Base-by-base conservation (phyloP, 2,113 vertebrate species). In the Calidris pygmaea region DNA sequence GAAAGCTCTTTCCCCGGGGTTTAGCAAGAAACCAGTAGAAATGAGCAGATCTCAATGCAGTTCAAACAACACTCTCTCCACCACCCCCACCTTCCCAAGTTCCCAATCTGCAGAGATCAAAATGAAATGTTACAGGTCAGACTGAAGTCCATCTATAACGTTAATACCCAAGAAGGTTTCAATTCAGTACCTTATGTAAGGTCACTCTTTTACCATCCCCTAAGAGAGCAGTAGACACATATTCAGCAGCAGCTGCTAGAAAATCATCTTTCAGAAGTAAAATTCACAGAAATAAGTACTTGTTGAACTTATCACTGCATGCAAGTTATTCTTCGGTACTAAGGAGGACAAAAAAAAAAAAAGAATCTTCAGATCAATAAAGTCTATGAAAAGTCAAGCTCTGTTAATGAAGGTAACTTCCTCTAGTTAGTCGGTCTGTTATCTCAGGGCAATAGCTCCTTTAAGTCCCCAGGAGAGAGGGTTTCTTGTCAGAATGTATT, bases 81-180 rank as follows among this genome's bases (percentile, higher is more conserved):
- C 47, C 47, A 22, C 47, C 2, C 0, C 5, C 1, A n/a, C 3
- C 9, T 27, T 15, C 15, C 52, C 27, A 30, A 53, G 22, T 26
- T 84, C 7, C 27, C 35, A 62, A n/a, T 17, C 27, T 56, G 56
- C 26, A 95, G 43, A 87, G 39, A 58, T 74, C 14, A 82, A 78
- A 55, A 71, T 29, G 56, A 90, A 90, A 86, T 19, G 4, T 32
- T 22, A n/a, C 9, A 73, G 30, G 58, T 50, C 22, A 78, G 50
- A 60, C 27, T 68, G 59, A 81, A 92, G 8, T 18, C 29, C 19
- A 10, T 2, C 7, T 68, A 53, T 18, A 70, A 65, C 19, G 20
- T 39, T 66, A 79, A 62, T 23, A 68, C 18, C 17, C 9, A 68
- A 70, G 24, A 56, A 85, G 47, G 39, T 37, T 67, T 74, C 16